A percentile compares a stretch with the other conserved stretches of the same genome.
Conservation (phyloP, 2,888 invertebrate genomes). For the Lissonota sp. region DNA sequence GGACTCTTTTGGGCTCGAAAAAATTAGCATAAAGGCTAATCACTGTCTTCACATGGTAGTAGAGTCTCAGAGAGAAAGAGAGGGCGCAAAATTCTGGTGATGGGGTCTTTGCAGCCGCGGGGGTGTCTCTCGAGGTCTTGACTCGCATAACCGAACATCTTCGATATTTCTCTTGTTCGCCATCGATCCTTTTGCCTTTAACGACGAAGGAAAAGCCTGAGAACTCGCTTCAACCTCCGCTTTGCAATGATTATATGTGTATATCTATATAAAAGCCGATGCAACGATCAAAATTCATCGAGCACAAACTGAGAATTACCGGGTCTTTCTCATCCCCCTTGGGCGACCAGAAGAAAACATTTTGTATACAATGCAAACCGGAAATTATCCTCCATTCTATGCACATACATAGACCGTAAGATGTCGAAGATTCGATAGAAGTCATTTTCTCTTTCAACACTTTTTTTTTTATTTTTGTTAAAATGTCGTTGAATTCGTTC, state of each 20-base stretch:
- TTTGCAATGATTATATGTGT: neutral
- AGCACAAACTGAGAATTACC: conserved; percentile 8
- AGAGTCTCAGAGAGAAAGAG: conserved; percentile 3
- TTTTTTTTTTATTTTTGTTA: no score
- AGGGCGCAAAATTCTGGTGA: no score
- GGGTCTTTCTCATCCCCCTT: conserved; percentile 13
- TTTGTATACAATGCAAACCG: conserved; percentile 25
- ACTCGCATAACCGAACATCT: conserved; percentile 17
- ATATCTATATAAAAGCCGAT: neutral
- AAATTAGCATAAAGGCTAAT: conserved; percentile 66
- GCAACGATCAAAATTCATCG: conserved; percentile 14
- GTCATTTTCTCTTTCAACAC: no score
- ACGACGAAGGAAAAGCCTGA: conserved; percentile 58
- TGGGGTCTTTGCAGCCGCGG: conserved; percentile 46
- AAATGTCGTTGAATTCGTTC: no score
- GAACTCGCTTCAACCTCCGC: conserved; percentile 32
- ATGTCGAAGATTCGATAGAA: no score
- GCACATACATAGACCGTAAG: no score
- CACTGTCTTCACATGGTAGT: conserved; percentile 54
- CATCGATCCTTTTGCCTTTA: conserved; percentile 27
- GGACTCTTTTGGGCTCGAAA: neutral
- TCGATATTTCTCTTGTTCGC: conserved; percentile 39
- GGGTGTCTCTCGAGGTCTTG: conserved; percentile 48
- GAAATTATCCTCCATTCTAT: conserved; percentile 8
- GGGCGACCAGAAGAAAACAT: conserved; percentile 32